Base-by-base conservation (phyloP, 2,888 invertebrate species). In the Lycaena phlaeas region DNA sequence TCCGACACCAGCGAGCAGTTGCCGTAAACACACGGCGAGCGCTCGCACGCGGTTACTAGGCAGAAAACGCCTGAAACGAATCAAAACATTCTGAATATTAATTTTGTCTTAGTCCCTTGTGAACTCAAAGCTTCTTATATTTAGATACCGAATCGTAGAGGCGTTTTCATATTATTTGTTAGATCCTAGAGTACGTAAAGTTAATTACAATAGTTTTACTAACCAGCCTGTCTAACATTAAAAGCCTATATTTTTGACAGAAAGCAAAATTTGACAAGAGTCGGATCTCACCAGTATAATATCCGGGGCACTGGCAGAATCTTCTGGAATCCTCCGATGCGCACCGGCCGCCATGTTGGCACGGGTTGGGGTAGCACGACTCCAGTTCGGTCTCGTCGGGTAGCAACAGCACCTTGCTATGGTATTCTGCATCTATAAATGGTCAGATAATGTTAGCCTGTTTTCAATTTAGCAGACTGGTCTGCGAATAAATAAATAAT, bases 311-410 rank as follows among this genome's bases (percentile, higher is more conserved):
- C 49, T 90, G 89, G 58, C 93, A 93, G 43, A 86, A 86, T 52
- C 85, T 88, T 46, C 71, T 87, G 4, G 71, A 67, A 14, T 87
- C 87, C 34, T 87, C 88, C 2, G 79, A 65, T 4, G 88, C 72
- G 61, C 93, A 93, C 54, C 87, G 87, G 0, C 92, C 93, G 7
- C 86, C 88, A 61, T 91, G 88, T 45, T 87, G 73, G 56, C 93
- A 94, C 0, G 92, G 92, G 69, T 91, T 91, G 0, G 92, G 92
- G 37, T 85, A 79, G 63, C 93, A 93, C 0, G 90, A 87, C 58
- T 92, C 91, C 31, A 90, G 71, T 44, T 67, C 84, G 15, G 81
- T 81, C 40, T 87, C 88, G 29, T 88, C 87, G 1, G 85, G 69
- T 14, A 87, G 81, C 36, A 87, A 76, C 39, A 90, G 68, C 41